A percentile compares a stretch with the other conserved stretches of the same genome.
These are phyloP conservation scores for Sebastes trivittatus DNA, from an alignment of 2,797 vertebrate genomes.

Conservation along the genomic window DNA sequence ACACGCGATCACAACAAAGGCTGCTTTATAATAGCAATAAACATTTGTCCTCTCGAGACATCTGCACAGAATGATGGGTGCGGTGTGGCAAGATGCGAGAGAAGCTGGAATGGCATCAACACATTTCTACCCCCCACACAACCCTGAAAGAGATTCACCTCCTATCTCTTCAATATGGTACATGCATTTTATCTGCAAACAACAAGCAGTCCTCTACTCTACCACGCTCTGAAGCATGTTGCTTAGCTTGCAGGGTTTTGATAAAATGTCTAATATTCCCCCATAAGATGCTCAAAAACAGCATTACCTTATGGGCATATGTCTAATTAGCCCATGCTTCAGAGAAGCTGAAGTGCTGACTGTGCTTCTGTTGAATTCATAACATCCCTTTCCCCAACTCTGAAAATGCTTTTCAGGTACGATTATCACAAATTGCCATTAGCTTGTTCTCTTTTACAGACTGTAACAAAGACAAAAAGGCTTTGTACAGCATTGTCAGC, in stretches of 20 bases:
- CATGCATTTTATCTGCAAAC: conserved; percentile 45
- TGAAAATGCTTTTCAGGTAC: conserved; percentile 16
- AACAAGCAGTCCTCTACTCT: conserved; percentile 27
- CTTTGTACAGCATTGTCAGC: conserved; percentile 26
- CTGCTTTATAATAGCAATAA: conserved; percentile 86
- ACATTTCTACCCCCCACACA: conserved; percentile 62
- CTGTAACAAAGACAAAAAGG: conserved; percentile 56
- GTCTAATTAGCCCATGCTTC: conserved; percentile 49
- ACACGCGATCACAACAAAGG: conserved; percentile 84
- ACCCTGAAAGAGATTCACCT: conserved; percentile 44
- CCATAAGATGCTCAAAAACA: conserved; percentile 26
- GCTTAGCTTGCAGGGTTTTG: conserved; percentile 39
- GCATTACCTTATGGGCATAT: conserved; percentile 17
- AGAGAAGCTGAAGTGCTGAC: conserved; percentile 34
- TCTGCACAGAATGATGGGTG: conserved; percentile 70
- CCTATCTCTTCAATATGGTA: conserved; percentile 44
- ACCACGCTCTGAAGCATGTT: conserved; percentile 10
- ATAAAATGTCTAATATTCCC: conserved; percentile 34
- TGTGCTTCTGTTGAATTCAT: conserved; percentile 23
- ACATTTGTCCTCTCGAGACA: conserved; percentile 81
- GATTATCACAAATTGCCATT: conserved; percentile 35
- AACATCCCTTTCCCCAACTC: neutral
- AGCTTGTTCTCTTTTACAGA: conserved; percentile 38
- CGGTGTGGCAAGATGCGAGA: conserved; percentile 37
- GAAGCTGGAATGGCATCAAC: conserved; percentile 59